Conservation (phyloP, 2,888 invertebrate genomes). For the Diplolepis rosae region DNA sequence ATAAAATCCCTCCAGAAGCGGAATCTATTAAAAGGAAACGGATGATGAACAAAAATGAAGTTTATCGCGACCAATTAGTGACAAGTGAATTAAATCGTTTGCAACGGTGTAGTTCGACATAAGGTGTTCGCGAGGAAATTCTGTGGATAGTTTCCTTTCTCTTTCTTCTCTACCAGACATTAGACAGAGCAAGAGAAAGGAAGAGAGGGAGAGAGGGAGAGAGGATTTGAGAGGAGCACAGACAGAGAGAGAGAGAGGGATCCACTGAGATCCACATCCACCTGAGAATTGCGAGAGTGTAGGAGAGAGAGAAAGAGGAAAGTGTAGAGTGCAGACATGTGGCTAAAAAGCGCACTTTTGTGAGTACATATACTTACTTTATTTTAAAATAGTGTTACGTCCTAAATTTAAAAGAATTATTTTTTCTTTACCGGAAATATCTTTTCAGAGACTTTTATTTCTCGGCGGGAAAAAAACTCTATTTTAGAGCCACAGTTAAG, state of each 20-base stretch:
- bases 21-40: not conserved
- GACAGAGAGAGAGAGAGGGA: conserved; percentile 4
- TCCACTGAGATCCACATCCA: not conserved
- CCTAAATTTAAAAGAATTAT: not conserved
- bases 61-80: conserved; percentile 14
- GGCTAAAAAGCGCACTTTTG: conserved; percentile 65
- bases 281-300: conserved; percentile 12
- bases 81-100: conserved; percentile 25
- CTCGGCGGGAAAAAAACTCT: not conserved
- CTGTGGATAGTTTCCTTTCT: conserved; percentile 33
- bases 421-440: not conserved
- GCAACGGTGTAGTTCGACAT: conserved; percentile 11
- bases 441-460: not conserved
- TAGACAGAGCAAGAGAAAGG: conserved; percentile 41
- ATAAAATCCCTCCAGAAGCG: not conserved
- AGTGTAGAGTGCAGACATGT: conserved; percentile 66
- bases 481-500: not conserved
- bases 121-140: conserved; percentile 27
- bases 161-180: conserved; percentile 36
- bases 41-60: conserved; percentile 9
- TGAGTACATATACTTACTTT: conserved; percentile 57
- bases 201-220: conserved; percentile 41
- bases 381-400: not conserved
- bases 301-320: conserved; percentile 49
- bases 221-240: conserved; percentile 17